These are phyloP conservation scores for Palythoa grandis DNA, from an alignment of 92 coral and sea anemone species.

Conservation along the genomic window DNA sequence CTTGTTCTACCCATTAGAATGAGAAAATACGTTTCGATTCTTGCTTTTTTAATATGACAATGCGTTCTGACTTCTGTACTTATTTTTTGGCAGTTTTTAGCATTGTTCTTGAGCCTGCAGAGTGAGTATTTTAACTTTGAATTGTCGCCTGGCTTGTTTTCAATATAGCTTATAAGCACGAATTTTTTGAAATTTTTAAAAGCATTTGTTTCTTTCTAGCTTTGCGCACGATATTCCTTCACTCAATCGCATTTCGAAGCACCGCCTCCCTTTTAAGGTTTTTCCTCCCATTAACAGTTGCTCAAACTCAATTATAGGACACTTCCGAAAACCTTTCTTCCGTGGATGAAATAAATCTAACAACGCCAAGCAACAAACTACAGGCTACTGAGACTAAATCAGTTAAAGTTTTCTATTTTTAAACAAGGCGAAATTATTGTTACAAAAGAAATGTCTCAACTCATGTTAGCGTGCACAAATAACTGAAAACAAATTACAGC, in stretches of 20 bases:
- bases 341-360: background rate
- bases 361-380: background rate
- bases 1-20: background rate
- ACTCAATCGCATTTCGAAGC: slow-evolving; percentile 36
- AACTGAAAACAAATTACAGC: slow-evolving; percentile 45
- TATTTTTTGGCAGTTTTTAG: background rate
- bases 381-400: background rate
- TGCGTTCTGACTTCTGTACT: background rate
- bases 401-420: background rate
- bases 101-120: background rate
- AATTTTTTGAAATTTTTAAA: background rate
- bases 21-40: background rate
- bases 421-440: background rate
- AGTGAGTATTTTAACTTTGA: background rate
- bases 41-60: background rate
- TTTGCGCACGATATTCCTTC: background rate
- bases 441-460: background rate
- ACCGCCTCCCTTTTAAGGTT: slow-evolving; percentile 28
- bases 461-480: slow-evolving; percentile 30
- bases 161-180: background rate
- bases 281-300: slow-evolving; percentile 38
- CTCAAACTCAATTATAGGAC: slow-evolving; percentile 8
- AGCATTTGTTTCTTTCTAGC: background rate
- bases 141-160: background rate
- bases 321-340: slow-evolving; percentile 31